Evolutionary conservation across 2,888 invertebrate species (phyloP).

Genomic region (Belgica antarctica): DNA sequence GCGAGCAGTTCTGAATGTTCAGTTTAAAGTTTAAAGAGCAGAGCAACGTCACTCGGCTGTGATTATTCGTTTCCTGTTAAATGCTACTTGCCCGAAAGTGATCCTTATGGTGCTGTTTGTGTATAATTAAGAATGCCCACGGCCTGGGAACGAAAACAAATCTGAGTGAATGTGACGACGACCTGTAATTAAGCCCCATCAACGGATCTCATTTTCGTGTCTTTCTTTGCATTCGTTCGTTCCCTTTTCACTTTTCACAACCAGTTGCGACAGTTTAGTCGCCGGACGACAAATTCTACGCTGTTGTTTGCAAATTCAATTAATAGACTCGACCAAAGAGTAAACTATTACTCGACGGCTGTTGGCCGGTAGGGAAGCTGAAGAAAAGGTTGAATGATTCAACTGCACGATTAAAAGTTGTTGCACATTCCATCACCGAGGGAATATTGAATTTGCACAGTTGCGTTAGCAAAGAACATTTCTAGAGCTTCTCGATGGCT

Average conservation of each 20-base stretch:
- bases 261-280: neutral
- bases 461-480: too few relatives aligned
- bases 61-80: neutral
- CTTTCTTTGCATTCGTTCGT: neutral
- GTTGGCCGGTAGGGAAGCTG: neutral
- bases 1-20: neutral
- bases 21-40: slow-evolving; percentile 8
- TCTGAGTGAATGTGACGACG: too few relatives aligned
- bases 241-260: too few relatives aligned
- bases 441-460: too few relatives aligned
- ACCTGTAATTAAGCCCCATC: slow-evolving; percentile 8
- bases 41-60: too few relatives aligned
- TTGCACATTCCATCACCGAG: neutral
- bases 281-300: neutral
- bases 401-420: neutral
- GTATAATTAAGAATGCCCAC: neutral
- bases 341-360: neutral
- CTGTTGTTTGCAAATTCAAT: neutral
- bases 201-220: neutral
- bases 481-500: too few relatives aligned
- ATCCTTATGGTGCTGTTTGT: slow-evolving; percentile 3
- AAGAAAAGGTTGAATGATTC: neutral
- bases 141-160: neutral
- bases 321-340: neutral
- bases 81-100: too few relatives aligned